Evolutionary conservation across 2,797 vertebrate genomes (phyloP), one percentile per base, ranked within the genome.

Genomic region (Anguilla anguilla): DNA sequence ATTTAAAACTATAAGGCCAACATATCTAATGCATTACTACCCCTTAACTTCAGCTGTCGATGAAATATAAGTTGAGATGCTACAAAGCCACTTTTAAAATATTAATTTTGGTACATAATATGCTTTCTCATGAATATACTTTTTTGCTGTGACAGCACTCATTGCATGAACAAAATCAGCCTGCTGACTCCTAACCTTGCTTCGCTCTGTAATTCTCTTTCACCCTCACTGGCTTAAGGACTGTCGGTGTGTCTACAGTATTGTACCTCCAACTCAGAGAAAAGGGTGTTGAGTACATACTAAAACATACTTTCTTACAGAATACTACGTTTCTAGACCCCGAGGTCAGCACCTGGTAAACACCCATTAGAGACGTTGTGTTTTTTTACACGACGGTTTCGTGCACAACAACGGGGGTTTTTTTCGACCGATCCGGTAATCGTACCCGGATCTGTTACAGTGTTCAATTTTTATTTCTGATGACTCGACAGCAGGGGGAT

Each of bases 391-490:
- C 6, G 10, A 35, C 10, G 17, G 53, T 57, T 59, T 53, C 31
- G 28, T 13, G 31, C 39, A 57, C 15, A 83, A 28, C 79, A 83
- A 49, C 15, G 4, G 49, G 10, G 15, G 39, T 43, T 9, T 28
- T 51, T 55, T 46, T 46, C 43, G 28, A 13, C n/a, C 17, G 22
- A 53, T 25, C 22, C 2, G 1, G n/a, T 28, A n/a, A n/a, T 83
- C 55, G 59, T 10, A 43, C 55, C 31, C 35, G 19, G 39, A 59
- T 22, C 25, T 7, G 22, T 39, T 86, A 59, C 11, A 79, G 82
- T 74, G 86, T 86, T 86, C 57, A 82, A 81, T 86, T 43, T 46
- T 43, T 86, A 35, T 43, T 57, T 49, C 31, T 79, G 13, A 82
- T 82, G 49, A 74, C 67, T 74, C n/a, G 55, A 31, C 53, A 51